Base-by-base conservation (phyloP, 2,113 vertebrate genomes). In the Spilogale gracilis region DNA sequence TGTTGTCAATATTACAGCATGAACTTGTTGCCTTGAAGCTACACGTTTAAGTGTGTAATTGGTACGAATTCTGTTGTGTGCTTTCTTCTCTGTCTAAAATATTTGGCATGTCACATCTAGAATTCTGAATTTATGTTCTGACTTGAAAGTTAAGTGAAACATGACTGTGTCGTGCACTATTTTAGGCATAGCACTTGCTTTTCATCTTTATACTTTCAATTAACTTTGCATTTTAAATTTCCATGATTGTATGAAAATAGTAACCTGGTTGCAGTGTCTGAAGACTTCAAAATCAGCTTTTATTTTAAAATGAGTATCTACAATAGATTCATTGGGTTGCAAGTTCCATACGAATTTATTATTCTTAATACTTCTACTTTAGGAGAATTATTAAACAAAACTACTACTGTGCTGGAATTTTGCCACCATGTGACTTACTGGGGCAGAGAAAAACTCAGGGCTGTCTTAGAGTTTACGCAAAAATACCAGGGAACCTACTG, bases 211-310 rank as follows among this genome's bases (percentile, higher is more conserved):
- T 96, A 96, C 94, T 98, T 98, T 98, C 95, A 97, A 94, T 98
- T 98, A 97, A 98, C 96, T 97, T 98, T 98, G 96, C 97, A 97
- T 97, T 98, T 98, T 96, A 98, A 97, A 96, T 96, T 98, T 97
- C 82, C 74, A 89, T 93, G 91, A 97, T 97, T 97, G 94, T 97
- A 74, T 97, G 96, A 98, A 97, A 98, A 98, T 98, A 98, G 94
- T 96, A 97, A 96, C 81, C 89, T 94, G 96, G 90, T 94, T 89
- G 78, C 91, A 96, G 67, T 94, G 67, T 96, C 89, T 97, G 90
- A 96, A 97, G 96, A 98, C 95, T 96, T 98, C 65, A 96, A 94
- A 97, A 97, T 88, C 88, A 83, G 76, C 48, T 96, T 97, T 97
- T 94, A 88, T 87, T 93, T 96, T 69, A 81, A 98, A 91, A 93